Evolutionary conservation across 2,888 invertebrate species (phyloP).

Genomic region (Galerucella nymphaeae): DNA sequence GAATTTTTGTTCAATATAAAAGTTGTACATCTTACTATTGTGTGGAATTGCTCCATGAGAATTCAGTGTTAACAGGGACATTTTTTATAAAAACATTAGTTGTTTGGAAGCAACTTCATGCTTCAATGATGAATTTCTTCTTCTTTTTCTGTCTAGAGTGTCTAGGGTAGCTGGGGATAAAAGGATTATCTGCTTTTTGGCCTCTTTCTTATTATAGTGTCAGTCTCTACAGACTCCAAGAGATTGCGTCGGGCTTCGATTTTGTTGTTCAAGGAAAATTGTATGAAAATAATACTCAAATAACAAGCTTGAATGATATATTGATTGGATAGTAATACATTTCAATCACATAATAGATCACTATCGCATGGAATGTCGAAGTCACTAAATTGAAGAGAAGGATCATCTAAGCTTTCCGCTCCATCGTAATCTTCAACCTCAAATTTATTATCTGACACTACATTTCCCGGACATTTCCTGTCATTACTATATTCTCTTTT

Average conservation of each 20-base stretch:
- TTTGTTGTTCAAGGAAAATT: too few species aligned
- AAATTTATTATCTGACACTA: background rate
- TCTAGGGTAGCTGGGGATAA: too few species aligned
- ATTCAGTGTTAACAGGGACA: background rate
- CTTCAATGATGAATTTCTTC: background rate
- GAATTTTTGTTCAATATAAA: background rate
- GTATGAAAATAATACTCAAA: too few species aligned
- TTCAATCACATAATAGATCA: slow-evolving; percentile 9
- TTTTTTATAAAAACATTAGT: background rate
- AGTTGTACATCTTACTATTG: background rate
- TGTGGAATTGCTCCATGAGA: background rate
- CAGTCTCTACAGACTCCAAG: too few species aligned
- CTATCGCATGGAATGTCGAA: slow-evolving; percentile 19
- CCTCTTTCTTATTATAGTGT: too few species aligned
- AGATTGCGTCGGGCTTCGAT: too few species aligned
- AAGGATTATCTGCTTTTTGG: too few species aligned
- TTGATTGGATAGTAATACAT: background rate
- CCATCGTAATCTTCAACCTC: slow-evolving; percentile 7
- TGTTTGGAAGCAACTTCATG: background rate
- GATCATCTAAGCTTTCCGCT: slow-evolving; percentile 10
- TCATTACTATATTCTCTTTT: background rate
- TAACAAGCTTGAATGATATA: background rate
- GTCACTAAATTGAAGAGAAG: slow-evolving; percentile 9
- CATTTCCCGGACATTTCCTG: background rate
- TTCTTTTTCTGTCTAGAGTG: background rate